Evolutionary conservation across 92 coral and sea anemone genomes (phyloP), one percentile per base, ranked within the genome.

Genomic region (Zoanthus sociatus): DNA sequence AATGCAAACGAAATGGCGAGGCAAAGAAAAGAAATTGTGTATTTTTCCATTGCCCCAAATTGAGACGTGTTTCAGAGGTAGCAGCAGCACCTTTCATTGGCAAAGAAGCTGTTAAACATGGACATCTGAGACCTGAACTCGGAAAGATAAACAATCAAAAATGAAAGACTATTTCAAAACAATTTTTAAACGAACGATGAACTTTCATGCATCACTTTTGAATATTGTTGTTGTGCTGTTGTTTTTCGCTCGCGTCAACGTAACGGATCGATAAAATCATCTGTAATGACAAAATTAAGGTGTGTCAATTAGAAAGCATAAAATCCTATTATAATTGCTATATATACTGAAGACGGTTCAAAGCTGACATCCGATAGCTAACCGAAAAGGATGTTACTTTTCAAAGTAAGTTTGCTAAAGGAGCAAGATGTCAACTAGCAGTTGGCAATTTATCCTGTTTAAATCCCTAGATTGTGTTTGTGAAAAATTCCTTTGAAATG

Each of bases 321-420:
- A 81, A 66, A 81, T 81, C 85, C 8, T 18, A 81, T 81, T 81
- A 66, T 16, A 44, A n/a, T 46, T 15, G 2, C 30, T 58, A 74
- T 64, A 54, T 64, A 44, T 26, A 66, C 60, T 4, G 21, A 71
- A 44, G n/a, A 67, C 6, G 10, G 18, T 56, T n/a, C 31, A 66
- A 31, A 3, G 33, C 37, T 8, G 12, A 45, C 18, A 18, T 46
- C 73, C 42, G 61, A 64, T 21, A 37, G 12, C 45, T 10, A 50
- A 50, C 42, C 42, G 42, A 64, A 51, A 42, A 18, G 21, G 67
- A 53, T 69, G 17, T 55, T 77, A 13, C 9, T 16, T 15, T 15
- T 77, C 14, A 76, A 33, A 77, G 8, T 5, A 13, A 7, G 10
- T 69, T 10, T 5, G 21, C 46, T 32, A 69, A 18, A 9, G 31